Percentiles rank a stretch among this genome's conserved stretches.
Evolutionary conservation across 2,113 vertebrate species (phyloP).

Genomic region (Galeopterus variegatus): DNA sequence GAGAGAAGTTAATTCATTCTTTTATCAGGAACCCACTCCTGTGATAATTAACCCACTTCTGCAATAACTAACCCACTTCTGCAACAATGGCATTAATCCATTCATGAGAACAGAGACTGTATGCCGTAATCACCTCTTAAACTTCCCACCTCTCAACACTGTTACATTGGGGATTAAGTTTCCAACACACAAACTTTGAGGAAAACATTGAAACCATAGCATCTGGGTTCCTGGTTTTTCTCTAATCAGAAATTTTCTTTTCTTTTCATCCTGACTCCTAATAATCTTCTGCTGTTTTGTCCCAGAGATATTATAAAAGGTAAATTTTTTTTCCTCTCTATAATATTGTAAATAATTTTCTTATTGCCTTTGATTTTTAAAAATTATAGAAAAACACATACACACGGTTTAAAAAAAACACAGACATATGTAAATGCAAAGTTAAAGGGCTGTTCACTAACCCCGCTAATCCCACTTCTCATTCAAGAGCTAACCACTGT

Average conservation of each 20-base stretch:
- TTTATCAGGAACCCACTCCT: too few relatives aligned
- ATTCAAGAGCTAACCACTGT: not conserved
- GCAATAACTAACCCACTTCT: too few relatives aligned
- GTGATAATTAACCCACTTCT: too few relatives aligned
- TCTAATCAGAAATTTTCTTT: not conserved
- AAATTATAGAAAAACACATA: not conserved
- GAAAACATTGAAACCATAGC: too few relatives aligned
- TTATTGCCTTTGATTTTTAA: constrained; percentile 45
- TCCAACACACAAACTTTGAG: too few relatives aligned
- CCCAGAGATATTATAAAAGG: not conserved
- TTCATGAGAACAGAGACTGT: too few relatives aligned
- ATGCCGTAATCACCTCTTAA: too few relatives aligned
- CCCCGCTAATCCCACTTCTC: too few relatives aligned
- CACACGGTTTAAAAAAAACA: not conserved
- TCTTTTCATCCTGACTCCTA: not conserved
- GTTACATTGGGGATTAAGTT: too few relatives aligned
- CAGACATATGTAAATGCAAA: not conserved
- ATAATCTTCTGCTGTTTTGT: not conserved
- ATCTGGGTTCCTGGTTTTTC: not conserved
- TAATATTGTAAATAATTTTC: constrained; percentile 10
- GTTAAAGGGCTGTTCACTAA: not conserved
- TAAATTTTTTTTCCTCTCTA: not conserved
- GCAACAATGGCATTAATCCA: too few relatives aligned
- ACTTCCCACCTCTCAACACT: too few relatives aligned
- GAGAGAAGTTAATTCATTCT: too few relatives aligned